phyloP scores from a whole-genome alignment of 2,888 invertebrate species.

The Eustalomyia histrio region DNA sequence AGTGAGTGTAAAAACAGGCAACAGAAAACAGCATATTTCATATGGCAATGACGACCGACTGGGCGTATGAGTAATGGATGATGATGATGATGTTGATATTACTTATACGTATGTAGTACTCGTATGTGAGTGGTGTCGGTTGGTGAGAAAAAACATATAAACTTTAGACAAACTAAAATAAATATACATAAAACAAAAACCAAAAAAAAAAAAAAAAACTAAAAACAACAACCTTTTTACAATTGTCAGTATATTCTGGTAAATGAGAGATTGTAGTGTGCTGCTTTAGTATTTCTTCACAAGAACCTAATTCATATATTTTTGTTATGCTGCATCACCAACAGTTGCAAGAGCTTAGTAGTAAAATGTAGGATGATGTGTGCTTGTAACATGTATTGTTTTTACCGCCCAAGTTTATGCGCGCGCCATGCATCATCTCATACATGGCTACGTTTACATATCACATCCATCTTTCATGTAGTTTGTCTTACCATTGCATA shows the following conservation, averaged over 20 bases:
- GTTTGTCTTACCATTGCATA: conserved; percentile 54
- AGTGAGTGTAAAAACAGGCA: conserved; percentile 39
- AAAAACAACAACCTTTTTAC: conserved; percentile 47
- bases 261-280: conserved; percentile 44
- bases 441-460: conserved; percentile 57
- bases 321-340: conserved; percentile 31
- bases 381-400: conserved; percentile 46
- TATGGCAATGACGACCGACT: conserved; percentile 64
- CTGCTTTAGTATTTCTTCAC: conserved; percentile 24
- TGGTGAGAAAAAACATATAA: conserved; percentile 8
- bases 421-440: conserved; percentile 74
- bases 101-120: background rate
- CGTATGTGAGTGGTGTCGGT: conserved; percentile 19
- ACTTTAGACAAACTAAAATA: conserved; percentile 55
- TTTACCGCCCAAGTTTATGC: conserved; percentile 68
- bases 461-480: conserved; percentile 73
- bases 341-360: conserved; percentile 28
- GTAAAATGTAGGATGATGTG: conserved; percentile 19
- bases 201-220: too few species aligned
- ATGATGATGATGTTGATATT: conserved; percentile 39
- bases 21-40: conserved; percentile 65
- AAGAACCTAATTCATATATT: background rate
- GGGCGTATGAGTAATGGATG: conserved; percentile 61
- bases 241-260: conserved; percentile 49
- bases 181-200: conserved; percentile 24